Conservation (phyloP, 2,113 vertebrate species). For the Thermophis baileyi region DNA sequence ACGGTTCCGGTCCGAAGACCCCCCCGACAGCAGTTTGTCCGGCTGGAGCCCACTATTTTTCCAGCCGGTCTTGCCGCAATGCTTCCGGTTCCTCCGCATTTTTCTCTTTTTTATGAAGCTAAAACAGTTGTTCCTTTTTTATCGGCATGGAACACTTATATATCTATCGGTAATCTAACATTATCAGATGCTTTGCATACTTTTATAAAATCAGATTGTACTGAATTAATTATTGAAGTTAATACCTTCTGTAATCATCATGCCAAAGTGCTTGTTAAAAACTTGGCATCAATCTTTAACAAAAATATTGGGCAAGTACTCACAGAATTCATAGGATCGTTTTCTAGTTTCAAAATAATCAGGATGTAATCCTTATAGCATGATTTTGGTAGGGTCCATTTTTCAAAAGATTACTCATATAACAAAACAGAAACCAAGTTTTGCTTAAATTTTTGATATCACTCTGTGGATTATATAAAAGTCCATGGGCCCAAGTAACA, state of each 20-base stretch:
- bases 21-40: too few relatives aligned
- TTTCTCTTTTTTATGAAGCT: not conserved
- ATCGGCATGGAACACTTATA: not conserved
- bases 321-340: not conserved
- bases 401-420: not conserved
- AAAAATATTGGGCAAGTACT: not conserved
- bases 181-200: not conserved
- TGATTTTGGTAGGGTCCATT: not conserved
- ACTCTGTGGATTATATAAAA: not conserved
- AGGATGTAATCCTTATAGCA: not conserved
- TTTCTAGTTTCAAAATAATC: not conserved
- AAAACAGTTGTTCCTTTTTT: not conserved
- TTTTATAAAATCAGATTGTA: not conserved
- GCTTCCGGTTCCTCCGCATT: too few relatives aligned
- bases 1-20: too few relatives aligned
- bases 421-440: not conserved
- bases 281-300: not conserved
- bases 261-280: not conserved
- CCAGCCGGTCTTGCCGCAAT: too few relatives aligned
- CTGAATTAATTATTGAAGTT: not conserved
- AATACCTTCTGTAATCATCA: not conserved
- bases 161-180: not conserved
- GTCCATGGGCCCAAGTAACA: not conserved
- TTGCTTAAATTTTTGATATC: not conserved
- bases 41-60: too few relatives aligned